These are phyloP conservation scores for Drosophila nr. perissopoda DNA, from an alignment of 2,888 invertebrate species.

Conservation along the genomic window DNA sequence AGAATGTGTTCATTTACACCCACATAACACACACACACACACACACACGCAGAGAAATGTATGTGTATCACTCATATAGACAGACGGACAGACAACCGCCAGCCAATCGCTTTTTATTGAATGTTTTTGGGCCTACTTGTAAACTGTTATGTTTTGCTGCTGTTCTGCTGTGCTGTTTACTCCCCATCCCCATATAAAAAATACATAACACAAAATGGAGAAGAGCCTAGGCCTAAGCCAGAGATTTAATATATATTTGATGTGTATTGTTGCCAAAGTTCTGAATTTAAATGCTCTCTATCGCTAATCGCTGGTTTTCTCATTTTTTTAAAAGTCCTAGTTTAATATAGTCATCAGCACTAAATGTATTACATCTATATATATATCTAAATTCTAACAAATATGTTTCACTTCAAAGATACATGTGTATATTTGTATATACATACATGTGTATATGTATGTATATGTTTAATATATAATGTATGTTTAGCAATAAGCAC, in stretches of 20 bases:
- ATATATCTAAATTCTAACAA: conserved; percentile 11
- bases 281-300: conserved; percentile 80
- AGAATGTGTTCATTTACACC: conserved; percentile 44
- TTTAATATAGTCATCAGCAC: conserved; percentile 22
- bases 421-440: neutral
- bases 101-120: conserved; percentile 26
- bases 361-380: conserved; percentile 30
- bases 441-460: neutral
- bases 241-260: conserved; percentile 6
- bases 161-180: conserved; percentile 6
- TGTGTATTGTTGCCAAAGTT: conserved; percentile 33
- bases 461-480: conserved; percentile 9
- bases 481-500: conserved; percentile 27
- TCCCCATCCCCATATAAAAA: neutral
- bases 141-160: conserved; percentile 13
- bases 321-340: conserved; percentile 42
- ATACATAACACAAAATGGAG: neutral
- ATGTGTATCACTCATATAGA: neutral
- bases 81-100: neutral
- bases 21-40: conserved; percentile 11
- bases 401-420: neutral
- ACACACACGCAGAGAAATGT: neutral
- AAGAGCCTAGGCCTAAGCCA: conserved; percentile 9
- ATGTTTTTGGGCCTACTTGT: conserved; percentile 3
- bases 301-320: conserved; percentile 68